Evolutionary conservation across 2,797 vertebrate species (phyloP), one percentile per base, ranked within the genome.

Genomic region (Chromis chromis): DNA sequence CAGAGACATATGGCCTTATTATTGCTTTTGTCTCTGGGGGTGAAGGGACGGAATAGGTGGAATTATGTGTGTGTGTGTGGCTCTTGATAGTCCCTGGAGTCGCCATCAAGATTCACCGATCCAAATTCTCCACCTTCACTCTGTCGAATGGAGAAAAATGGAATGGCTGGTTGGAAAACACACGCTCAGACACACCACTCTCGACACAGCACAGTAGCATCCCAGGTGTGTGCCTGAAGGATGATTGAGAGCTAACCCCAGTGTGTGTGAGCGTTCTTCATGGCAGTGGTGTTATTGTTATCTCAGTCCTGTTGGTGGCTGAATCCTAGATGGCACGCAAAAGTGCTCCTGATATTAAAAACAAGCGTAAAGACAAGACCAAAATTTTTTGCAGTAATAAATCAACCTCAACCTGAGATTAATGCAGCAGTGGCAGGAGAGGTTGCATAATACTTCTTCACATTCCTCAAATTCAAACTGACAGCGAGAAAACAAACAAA

Each of bases 1-100:
- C 74, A 48, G 59, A 90, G 78, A 83, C 84, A 85, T 88, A 89
- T 86, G 88, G 87, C 66, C 77, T 85, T 90, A 86, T 89, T 88
- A 91, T 79, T 84, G 81, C 68, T 80, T 77, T 66, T 75, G 76
- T 88, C 85, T 87, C 85, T 55, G 17, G 70, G 68, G 82, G 59
- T 64, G 75, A 49, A 22, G 49, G 58, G 48, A 79, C 68, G 75
- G 69, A 81, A 85, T 65, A 78, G 70, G 65, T 79, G 65, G 65
- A 83, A 86, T 79, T 67, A 27, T 64, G 61, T 61, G 40, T 62
- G 27, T 42, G 21, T 48, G 13, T 69, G 24, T n/a, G 40, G n/a
- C 25, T 46, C n/a, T 27, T 76, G 62, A 42, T 16, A 39, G 46
- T 52, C 84, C 76, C 83, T 66, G 54, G 82, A 68, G 71, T 85